Evolutionary conservation across 2,888 invertebrate species (phyloP), one percentile per base, ranked within the genome.

Genomic region (Diarsia dahlii): DNA sequence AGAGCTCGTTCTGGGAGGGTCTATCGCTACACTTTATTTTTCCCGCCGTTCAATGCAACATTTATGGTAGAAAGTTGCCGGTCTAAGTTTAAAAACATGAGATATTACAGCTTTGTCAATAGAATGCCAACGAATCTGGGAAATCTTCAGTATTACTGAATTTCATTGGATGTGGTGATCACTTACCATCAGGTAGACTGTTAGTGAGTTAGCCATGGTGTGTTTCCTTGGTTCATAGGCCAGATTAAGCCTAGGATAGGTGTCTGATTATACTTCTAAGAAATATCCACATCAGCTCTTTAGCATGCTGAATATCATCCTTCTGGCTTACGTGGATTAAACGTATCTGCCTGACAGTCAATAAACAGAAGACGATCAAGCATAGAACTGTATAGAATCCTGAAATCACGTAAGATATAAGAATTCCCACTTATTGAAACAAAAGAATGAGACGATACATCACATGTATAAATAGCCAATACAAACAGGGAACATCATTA

Each of bases 401-500:
- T 45, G 18, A 45, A 23, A 54, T 0, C 6, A 23, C 23, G 8
- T 13, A 2, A 56, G 2, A 23, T 23, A 23, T 15, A 15, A 13
- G 23, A 56, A 15, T 15, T 4, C 15, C 6, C 52, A 9, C 46
- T 52, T 23, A 9, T 15, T 2, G 20, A 28, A 28, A 69, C 15
- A 46, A 10, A 39, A 23, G 2, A 48, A 50, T 13, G 20, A 10
- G 15, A 67, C 10, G 6, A n/a, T n/a, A 10, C n/a, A 12, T n/a
- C 2, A n/a, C n/a, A n/a, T n/a, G n/a, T n/a, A n/a, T n/a, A n/a
- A n/a, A n/a, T n/a, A n/a, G n/a, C n/a, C n/a, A n/a, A n/a, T n/a
- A n/a, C n/a, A n/a, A n/a, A n/a, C 63, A 34, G 54, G n/a, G 58
- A 20, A 58, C 10, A 6, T 28, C 1, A 74, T 74, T 56, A 69